Evolutionary conservation across 2,113 vertebrate genomes (phyloP), one percentile per base, ranked within the genome.

Genomic region (Lynx canadensis): DNA sequence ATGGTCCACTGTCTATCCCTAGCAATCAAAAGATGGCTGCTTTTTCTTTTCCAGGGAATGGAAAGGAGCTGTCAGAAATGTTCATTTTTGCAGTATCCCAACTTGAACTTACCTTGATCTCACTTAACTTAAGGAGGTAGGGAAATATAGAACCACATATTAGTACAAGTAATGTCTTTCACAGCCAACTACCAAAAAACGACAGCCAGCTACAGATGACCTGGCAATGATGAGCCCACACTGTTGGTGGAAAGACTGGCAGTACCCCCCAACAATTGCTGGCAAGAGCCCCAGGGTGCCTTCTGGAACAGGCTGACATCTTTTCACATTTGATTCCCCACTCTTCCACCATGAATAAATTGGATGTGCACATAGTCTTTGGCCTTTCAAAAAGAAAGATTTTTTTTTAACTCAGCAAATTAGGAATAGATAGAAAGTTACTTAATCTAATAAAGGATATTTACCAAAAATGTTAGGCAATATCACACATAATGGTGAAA

Each of bases 31-130:
- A 92, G 48, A 63, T 19, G 73, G n/a, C 55, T 71, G 63, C 41
- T 92, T 94, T 90, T 86, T 27, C 74, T 84, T 71, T 73, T 45
- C 23, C 52, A 8, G 21, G 18, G 55, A 66, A 79, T 29, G 11
- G 27, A 95, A 94, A 88, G 68, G 33, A 88, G 23, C 45, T 95
- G 41, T 80, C 57, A 89, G 73, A 71, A 13, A 41, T 36, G 65
- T 48, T 87, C 31, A 36, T 29, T 93, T 71, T 90, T 65, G 50
- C 15, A 12, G 92, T 92, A 93, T 33, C 68, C 74, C 55, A 69
- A 41, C 33, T 89, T 83, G 79, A 97, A 95, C 86, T 84, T 82
- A 82, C 16, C 57, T 85, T 71, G 12, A 82, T 89, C 80, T 85
- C 82, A 31, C 71, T 48, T 89, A 85, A 85, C 83, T 76, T 89